These are phyloP conservation scores for Anoplolepis gracilipes DNA, from an alignment of 1,140 invertebrate genomes.

Conservation along the genomic window DNA sequence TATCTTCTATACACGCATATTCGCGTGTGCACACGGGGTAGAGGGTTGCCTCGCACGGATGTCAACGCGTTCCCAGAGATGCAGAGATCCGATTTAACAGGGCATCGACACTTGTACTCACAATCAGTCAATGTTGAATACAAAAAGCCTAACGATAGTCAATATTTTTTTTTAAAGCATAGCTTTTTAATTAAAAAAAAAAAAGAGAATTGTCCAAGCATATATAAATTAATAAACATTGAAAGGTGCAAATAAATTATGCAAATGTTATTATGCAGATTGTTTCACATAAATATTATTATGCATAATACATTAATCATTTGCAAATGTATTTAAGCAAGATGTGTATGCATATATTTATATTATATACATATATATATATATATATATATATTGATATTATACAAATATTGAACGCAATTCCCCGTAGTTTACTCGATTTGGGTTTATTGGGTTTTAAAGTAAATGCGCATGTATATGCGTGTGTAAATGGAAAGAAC, in stretches of 20 bases:
- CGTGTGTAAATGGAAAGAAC: constrained; percentile 3
- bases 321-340: background rate
- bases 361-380: background rate
- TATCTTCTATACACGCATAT: background rate
- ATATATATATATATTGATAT: background rate
- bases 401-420: background rate
- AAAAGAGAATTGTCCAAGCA: background rate
- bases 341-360: constrained; percentile 2
- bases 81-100: constrained; percentile 43
- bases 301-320: background rate
- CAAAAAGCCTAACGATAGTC: constrained; percentile 10
- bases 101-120: constrained; percentile 30
- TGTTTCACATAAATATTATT: background rate
- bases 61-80: constrained; percentile 19
- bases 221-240: constrained; percentile 5
- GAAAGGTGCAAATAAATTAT: background rate
- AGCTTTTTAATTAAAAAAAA: background rate
- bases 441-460: background rate
- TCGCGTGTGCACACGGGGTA: background rate
- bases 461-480: background rate
- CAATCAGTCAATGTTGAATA: constrained; percentile 28
- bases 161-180: background rate
- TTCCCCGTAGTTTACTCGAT: background rate
- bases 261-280: too few species aligned
- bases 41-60: background rate